Conservation (phyloP, 2,113 vertebrate species). For the Riparia riparia region DNA sequence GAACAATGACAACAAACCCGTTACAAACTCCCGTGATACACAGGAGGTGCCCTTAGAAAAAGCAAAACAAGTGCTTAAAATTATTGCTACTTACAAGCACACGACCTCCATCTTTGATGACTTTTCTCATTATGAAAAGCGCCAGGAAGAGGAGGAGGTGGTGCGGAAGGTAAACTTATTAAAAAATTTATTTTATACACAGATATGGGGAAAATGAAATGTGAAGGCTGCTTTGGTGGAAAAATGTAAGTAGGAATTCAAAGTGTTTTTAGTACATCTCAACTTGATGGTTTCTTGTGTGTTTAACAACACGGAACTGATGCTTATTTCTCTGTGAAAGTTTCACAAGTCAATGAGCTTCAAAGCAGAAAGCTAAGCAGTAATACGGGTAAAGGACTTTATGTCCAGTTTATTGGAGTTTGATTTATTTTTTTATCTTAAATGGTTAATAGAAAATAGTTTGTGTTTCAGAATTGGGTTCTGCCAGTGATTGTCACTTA, state of each 20-base stretch:
- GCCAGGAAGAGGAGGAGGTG: conserved; percentile 95
- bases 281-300: neutral
- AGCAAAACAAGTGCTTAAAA: conserved; percentile 97
- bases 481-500: neutral
- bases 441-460: neutral
- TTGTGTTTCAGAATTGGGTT: neutral
- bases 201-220: conserved; percentile 63
- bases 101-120: conserved; percentile 99
- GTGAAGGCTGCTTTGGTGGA: conserved; percentile 45
- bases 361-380: neutral
- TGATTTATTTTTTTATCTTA: conserved; percentile 10
- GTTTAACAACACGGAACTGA: neutral
- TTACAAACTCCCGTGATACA: conserved; percentile 98
- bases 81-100: conserved; percentile 97
- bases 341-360: neutral
- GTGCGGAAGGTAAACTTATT: conserved; percentile 88
- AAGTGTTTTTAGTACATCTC: neutral
- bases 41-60: conserved; percentile 99
- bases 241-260: conserved; percentile 44
- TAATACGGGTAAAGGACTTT: neutral
- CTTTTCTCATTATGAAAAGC: conserved; percentile 97
- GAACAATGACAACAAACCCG: conserved; percentile 99
- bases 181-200: conserved; percentile 64
- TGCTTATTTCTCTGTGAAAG: neutral
- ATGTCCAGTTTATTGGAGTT: neutral